Percentiles rank a stretch among this genome's conserved stretches.
Evolutionary conservation across 2,113 vertebrate species (phyloP).

Genomic region (Phylloscopus trochilus): DNA sequence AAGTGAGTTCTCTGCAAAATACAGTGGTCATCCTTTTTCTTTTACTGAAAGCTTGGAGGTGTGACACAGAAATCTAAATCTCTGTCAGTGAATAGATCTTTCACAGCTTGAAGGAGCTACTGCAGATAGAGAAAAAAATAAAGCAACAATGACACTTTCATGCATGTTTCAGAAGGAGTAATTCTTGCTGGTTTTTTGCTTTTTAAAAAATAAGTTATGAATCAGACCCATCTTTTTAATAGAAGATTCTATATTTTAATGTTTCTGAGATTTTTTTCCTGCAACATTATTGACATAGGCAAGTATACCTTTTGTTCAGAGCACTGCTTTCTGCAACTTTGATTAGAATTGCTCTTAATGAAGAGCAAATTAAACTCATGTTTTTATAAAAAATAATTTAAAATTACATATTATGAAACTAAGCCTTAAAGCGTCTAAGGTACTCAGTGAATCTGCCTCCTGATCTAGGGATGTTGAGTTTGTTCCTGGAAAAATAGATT

Average conservation of each 20-base stretch:
- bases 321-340: neutral
- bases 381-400: neutral
- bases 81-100: neutral
- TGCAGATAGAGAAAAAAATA: neutral
- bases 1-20: neutral
- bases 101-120: neutral
- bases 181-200: neutral
- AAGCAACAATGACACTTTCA: neutral
- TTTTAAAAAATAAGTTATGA: neutral
- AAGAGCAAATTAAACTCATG: neutral
- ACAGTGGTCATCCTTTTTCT: neutral
- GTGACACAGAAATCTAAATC: neutral
- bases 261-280: neutral
- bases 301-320: neutral
- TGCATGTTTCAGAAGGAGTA: neutral
- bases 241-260: neutral
- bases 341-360: neutral
- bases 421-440: neutral
- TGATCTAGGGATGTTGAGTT: neutral
- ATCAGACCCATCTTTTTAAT: neutral
- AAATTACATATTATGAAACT: neutral
- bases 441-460: neutral
- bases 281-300: neutral
- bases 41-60: neutral
- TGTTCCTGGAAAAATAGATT: neutral